Evolutionary conservation across 2,797 vertebrate genomes (phyloP), one percentile per base, ranked within the genome.

Genomic region (Galago senegalensis): DNA sequence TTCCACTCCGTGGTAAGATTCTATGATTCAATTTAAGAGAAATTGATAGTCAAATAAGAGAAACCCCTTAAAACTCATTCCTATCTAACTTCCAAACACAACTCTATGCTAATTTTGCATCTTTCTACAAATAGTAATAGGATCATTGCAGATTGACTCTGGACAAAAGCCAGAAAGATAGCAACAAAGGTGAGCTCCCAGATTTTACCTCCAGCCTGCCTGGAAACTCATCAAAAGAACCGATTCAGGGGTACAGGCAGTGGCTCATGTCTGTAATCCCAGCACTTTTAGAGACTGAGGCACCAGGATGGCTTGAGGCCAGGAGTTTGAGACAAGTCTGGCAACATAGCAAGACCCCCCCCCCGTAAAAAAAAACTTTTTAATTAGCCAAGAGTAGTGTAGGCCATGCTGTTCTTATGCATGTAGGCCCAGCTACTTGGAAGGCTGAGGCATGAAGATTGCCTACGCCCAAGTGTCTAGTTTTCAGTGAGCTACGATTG

Each of bases 1-100:
- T 92, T 94, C 75, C n/a, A 84, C 37, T 90, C 89, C 29, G 49
- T 84, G 70, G 14, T 63, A 87, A 84, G 76, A 91, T 37, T 83
- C 63, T 83, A 81, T 67, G 40, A 65, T 91, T 79, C 14, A 2
- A 23, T 60, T 83, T 87, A 53, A 85, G 49, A 40, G 76, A 86
- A 89, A 46, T 0, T 86, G 25, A 83, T 77, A 46, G 20, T 90
- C 82, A 87, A 79, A 65, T 17, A 65, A 63, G 20, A 56, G n/a
- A 93, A 94, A 86, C 34, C 29, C 29, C 63, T 53, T 61, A 29
- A 90, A 93, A 56, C n/a, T 67, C 27, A 61, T 72, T 83, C 27
- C 87, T 94, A 23, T 8, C 65, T 93, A 37, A 93, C 56, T 89
- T 94, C 46, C 81, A 93, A 82, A 49, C 34, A 40, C 61, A 4